Evolutionary conservation across 1,140 invertebrate species (phyloP), one percentile per base, ranked within the genome.

Genomic region (Aphis craccivora): DNA sequence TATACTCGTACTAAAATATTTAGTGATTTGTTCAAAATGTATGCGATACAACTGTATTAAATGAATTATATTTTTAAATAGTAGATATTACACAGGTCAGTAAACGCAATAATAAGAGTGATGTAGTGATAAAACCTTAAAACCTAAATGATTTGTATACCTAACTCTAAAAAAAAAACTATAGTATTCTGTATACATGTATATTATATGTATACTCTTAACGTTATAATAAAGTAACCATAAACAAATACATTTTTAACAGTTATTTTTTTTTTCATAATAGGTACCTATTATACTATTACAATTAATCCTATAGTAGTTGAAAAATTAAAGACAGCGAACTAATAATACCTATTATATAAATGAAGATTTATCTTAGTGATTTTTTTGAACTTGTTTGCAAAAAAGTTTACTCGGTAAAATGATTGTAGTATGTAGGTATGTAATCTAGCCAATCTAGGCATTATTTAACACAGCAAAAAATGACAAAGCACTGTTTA

Each of bases 401-500:
- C 3, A 90, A 90, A 90, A n/a, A 43, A 60, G 35, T 22, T 35
- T n/a, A 30, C 25, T 40, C 35, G 14, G 23, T 60, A 8, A 23
- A 14, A 67, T 60, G 55, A 67, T 37, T 90, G 18, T 67, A 90
- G 35, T n/a, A 76, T 14, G 14, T n/a, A 76, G 30, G 14, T 20
- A 23, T 53, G 25, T 53, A n/a, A n/a, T 14, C 25, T 48, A 87
- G 18, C 1, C 43, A n/a, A n/a, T 14, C 25, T 48, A 87, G 18
- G 4, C 43, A 37, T 25, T 53, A 55, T 89, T 89, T 40, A 89
- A 60, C 55, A 43, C 5, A 6, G 7, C 1, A 67, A 90, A 67
- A 90, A 43, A 2, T 90, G 35, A 90, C 88, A 60, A 60, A 90
- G 60, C 87, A 37, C 55, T 67, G 55, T 67, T n/a, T 18, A 90